Evolutionary conservation across 1,140 invertebrate species (phyloP).

Genomic region (Tetragonula clypearis): DNA sequence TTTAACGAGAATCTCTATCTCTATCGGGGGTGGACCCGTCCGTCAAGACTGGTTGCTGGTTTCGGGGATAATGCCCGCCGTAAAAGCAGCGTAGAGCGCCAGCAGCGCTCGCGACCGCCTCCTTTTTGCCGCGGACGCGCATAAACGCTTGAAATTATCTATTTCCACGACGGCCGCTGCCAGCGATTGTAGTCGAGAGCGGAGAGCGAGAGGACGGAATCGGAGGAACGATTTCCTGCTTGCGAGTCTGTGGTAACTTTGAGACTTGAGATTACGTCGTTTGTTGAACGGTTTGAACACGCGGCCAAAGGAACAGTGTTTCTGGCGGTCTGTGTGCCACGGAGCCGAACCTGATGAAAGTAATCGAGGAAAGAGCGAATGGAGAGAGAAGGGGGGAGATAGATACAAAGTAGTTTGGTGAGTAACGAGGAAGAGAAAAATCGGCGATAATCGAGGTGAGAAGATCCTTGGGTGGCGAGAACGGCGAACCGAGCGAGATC

Average conservation of each 20-base stretch:
- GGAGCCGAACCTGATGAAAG: background rate
- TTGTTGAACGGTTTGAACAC: conserved; percentile 2
- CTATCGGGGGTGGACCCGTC: background rate
- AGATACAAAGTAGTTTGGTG: background rate
- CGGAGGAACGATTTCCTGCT: background rate
- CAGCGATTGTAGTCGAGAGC: conserved; percentile 2
- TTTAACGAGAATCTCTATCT: conserved; percentile 46
- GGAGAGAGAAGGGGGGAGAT: background rate
- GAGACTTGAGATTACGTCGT: background rate
- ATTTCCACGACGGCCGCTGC: conserved; percentile 34
- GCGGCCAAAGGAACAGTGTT: background rate
- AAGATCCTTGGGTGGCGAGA: conserved; percentile 28
- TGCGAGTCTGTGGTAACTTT: background rate
- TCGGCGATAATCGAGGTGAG: conserved; percentile 56
- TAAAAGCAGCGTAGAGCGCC: conserved; percentile 68
- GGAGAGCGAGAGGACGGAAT: conserved; percentile 30
- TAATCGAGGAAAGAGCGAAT: background rate
- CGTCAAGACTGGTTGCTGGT: conserved; percentile 55
- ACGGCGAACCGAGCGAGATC: conserved; percentile 31
- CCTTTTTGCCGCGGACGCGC: conserved; percentile 60
- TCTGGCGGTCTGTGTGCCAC: background rate
- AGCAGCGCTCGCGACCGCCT: conserved; percentile 42
- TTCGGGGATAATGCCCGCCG: conserved; percentile 65
- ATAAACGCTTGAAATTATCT: conserved; percentile 71
- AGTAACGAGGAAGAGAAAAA: conserved; percentile 50